These are phyloP conservation scores for Sminthurinus aureus DNA, from an alignment of 2,888 invertebrate genomes.

Conservation along the genomic window DNA sequence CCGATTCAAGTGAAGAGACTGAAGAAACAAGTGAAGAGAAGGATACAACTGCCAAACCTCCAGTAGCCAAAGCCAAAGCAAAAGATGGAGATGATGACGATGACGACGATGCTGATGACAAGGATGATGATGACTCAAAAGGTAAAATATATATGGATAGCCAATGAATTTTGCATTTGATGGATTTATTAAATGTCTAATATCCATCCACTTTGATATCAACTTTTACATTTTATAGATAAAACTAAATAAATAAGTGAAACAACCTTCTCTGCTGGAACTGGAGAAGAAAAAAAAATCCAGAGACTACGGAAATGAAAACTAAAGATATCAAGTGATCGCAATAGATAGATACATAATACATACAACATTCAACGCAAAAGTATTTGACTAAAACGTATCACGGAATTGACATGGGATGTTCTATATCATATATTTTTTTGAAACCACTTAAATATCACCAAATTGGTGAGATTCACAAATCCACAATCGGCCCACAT, in stretches of 20 bases:
- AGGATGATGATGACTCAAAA: conserved; percentile 10
- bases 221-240: neutral
- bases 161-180: no score
- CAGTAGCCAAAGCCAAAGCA: neutral
- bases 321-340: no score
- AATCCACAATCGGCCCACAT: no score
- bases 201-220: neutral
- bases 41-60: conserved; percentile 13
- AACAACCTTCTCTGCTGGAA: neutral
- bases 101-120: neutral
- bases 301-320: no score
- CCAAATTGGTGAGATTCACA: no score
- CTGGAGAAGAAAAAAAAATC: no score
- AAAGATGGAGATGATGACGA: conserved; percentile 27
- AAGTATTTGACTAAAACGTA: no score
- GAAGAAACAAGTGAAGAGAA: conserved; percentile 27
- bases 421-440: no score
- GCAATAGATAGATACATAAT: no score
- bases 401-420: no score
- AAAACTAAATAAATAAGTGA: neutral
- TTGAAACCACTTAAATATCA: no score
- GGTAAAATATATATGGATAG: neutral
- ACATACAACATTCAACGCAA: no score
- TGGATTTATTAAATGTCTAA: neutral
- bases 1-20: conserved; percentile 38